A percentile compares a stretch with the other conserved stretches of the same genome.
Conservation (phyloP, 2,888 invertebrate species). For the Pyrocoelia pectoralis region DNA sequence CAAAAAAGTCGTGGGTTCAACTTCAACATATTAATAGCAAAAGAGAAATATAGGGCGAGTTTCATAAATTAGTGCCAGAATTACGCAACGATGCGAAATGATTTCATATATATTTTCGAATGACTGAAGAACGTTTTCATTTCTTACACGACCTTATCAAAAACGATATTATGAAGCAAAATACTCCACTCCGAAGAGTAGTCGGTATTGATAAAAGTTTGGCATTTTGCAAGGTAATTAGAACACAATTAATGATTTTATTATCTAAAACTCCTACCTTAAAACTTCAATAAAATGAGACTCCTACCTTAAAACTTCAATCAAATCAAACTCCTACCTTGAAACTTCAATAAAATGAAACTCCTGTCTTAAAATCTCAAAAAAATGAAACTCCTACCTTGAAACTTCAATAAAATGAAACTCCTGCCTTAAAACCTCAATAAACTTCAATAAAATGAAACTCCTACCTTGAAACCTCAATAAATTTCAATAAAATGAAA, state of each 20-base stretch:
- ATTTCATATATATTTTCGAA: conserved; percentile 32
- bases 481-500: too few species aligned
- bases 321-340: not conserved
- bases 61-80: conserved; percentile 18
- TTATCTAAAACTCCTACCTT: not conserved
- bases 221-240: conserved; percentile 21
- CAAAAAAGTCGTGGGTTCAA: not conserved
- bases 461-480: too few species aligned
- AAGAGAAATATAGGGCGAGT: conserved; percentile 6
- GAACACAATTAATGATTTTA: not conserved
- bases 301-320: too few species aligned
- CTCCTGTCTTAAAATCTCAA: too few species aligned
- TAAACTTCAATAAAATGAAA: too few species aligned
- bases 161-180: conserved; percentile 30
- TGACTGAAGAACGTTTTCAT: conserved; percentile 28
- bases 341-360: too few species aligned
- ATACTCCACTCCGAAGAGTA: conserved; percentile 28
- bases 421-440: too few species aligned
- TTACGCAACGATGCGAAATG: conserved; percentile 22
- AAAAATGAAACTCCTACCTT: too few species aligned
- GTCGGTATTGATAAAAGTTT: conserved; percentile 22
- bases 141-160: conserved; percentile 31
- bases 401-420: too few species aligned
- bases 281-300: too few species aligned
- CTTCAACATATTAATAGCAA: not conserved